Percentiles rank a stretch among this genome's conserved stretches.
Conservation (phyloP, 2,888 invertebrate species). For the Gandaritis pyraliata region DNA sequence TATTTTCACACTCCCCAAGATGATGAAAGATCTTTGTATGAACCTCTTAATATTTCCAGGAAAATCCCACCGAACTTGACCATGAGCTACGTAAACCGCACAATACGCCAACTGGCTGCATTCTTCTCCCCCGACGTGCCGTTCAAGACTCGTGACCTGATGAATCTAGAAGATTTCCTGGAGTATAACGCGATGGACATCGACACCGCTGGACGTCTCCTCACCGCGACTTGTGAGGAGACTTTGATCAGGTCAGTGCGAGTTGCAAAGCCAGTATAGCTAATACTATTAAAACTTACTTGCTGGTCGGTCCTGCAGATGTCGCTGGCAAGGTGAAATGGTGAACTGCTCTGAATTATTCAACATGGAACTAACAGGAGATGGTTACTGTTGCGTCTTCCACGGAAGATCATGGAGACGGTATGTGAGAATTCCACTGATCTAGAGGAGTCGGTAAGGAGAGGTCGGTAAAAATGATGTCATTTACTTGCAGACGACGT, state of each 20-base stretch:
- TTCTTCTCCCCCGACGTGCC: constrained; percentile 57
- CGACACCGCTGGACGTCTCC: constrained; percentile 46
- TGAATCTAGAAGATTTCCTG: constrained; percentile 53
- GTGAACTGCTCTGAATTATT: constrained; percentile 75
- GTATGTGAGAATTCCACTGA: constrained; percentile 39
- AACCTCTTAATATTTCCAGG: constrained; percentile 44
- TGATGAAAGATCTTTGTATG: too few relatives aligned
- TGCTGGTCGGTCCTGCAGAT: constrained; percentile 53
- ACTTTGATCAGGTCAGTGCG: constrained; percentile 56
- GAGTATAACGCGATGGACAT: constrained; percentile 55
- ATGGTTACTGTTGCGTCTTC: constrained; percentile 84
- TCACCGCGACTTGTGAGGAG: constrained; percentile 62
- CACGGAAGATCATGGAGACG: constrained; percentile 68
- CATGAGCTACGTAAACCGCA: constrained; percentile 42
- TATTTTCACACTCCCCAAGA: too few relatives aligned
- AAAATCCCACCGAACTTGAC: constrained; percentile 54
- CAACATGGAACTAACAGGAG: constrained; percentile 73
- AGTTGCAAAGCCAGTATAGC: too few relatives aligned
- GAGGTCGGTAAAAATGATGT: neutral
- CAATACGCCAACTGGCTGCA: constrained; percentile 58
- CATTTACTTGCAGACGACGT: constrained; percentile 35
- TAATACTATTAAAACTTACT: neutral
- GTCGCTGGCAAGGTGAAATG: constrained; percentile 65
- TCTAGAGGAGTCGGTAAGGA: neutral
- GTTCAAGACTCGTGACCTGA: constrained; percentile 49